Conservation (phyloP, 2,113 vertebrate species). For the Pheucticus melanocephalus region DNA sequence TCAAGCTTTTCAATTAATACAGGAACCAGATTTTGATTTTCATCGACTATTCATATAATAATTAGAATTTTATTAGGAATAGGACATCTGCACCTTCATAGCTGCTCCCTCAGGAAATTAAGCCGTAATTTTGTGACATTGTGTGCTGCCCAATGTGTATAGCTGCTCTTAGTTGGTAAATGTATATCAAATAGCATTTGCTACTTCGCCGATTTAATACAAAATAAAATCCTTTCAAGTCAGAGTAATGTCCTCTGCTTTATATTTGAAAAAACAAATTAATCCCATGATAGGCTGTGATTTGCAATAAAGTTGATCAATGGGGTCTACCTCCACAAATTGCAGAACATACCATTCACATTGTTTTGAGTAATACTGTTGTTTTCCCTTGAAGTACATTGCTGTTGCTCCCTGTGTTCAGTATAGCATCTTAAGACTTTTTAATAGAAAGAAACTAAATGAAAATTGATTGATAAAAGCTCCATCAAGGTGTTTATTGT, state of each 20-base stretch:
- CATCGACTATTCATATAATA: neutral
- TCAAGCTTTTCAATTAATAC: neutral
- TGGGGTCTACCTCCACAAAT: constrained; percentile 25
- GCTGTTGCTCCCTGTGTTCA: constrained; percentile 19
- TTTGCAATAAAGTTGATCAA: constrained; percentile 60
- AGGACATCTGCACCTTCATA: neutral
- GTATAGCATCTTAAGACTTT: constrained; percentile 25
- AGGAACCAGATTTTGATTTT: neutral
- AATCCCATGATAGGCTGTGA: constrained; percentile 5
- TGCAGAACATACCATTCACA: constrained; percentile 2
- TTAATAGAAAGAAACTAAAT: constrained; percentile 59
- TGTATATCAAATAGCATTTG: neutral
- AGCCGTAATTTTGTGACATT: neutral
- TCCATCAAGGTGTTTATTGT: constrained; percentile 53
- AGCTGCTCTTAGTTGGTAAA: neutral
- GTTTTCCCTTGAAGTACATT: constrained; percentile 30
- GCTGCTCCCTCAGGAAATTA: neutral
- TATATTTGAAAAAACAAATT: constrained; percentile 34
- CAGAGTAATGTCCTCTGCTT: constrained; percentile 9
- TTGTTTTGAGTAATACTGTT: constrained; percentile 42
- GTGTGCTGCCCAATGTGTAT: neutral
- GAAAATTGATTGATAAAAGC: constrained; percentile 68
- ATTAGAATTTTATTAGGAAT: neutral
- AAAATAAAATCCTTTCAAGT: constrained; percentile 19
- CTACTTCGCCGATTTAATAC: neutral